Evolutionary conservation across 2,797 vertebrate species (phyloP), one percentile per base, ranked within the genome.

Genomic region (Microctenopoma stevenorrisi): DNA sequence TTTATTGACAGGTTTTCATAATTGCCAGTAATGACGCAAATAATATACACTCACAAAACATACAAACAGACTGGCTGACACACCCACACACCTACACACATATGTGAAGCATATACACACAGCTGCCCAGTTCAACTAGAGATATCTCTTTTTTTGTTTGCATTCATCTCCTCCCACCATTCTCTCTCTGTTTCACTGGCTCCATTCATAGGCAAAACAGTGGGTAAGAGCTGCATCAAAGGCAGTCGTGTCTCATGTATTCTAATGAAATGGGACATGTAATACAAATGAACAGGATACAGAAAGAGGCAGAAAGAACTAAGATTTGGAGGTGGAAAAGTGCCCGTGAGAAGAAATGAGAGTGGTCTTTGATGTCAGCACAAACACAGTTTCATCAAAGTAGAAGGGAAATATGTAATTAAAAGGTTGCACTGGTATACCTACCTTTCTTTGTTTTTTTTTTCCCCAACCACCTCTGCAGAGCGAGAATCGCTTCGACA

Each of bases 401-500:
- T 57, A 49, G 30, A 73, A 52, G 22, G 14, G 42, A 68, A 82
- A 78, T 64, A n/a, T 18, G 33, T 70, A 79, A 79, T 76, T 56
- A 68, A 51, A 54, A 72, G 60, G 64, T 22, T 80, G 53, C 47
- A 63, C 42, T 78, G 63, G 87, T 81, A 48, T 64, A 58, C 35
- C 42, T 67, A 49, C 53, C 18, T 49, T 74, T 52, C 56, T 65
- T 15, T 77, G 40, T 61, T 48, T 33, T 22, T 42, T 56, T n/a
- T 25, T 51, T 51, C 22, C 30, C 42, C 25, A 7, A 14, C 46
- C 40, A 50, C 48, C 48, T 60, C 35, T 70, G 56, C 77, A 95
- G 94, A 93, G 72, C 89, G 88, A 13, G 93, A 94, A 80, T 96
- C 96, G 1, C 93, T 99, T 52, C 94, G 91, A 63, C 96, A 96